A percentile compares a stretch with the other conserved stretches of the same genome.
Evolutionary conservation across 35 echinoderm and acorn worm species (phyloP).

Genomic region (Lytechinus variegatus): DNA sequence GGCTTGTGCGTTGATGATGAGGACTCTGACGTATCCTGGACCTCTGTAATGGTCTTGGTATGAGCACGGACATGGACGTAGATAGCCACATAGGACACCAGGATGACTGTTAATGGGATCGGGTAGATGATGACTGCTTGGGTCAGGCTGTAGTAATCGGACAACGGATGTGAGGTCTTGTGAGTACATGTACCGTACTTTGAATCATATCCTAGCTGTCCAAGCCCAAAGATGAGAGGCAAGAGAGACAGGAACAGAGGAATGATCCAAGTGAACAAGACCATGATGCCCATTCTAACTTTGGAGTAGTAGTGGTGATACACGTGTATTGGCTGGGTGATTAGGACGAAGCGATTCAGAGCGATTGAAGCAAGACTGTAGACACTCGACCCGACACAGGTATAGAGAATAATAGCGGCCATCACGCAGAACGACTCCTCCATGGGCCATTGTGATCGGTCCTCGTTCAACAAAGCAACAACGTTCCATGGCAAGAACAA

Average conservation of each 20-base stretch:
- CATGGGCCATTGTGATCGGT: conserved; percentile 67
- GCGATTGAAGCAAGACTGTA: conserved; percentile 85
- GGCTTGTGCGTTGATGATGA: conserved; percentile 72
- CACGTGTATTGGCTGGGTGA: conserved; percentile 69
- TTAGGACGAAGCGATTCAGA: conserved; percentile 81
- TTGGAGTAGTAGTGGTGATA: conserved; percentile 71
- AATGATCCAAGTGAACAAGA: conserved; percentile 73
- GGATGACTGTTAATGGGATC: conserved; percentile 69
- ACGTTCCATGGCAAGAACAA: conserved; percentile 84
- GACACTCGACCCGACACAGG: conserved; percentile 82
- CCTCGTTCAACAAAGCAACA: conserved; percentile 70
- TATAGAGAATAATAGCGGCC: conserved; percentile 82
- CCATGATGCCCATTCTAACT: conserved; percentile 65
- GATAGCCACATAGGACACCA: conserved; percentile 66
- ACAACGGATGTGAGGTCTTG: conserved; percentile 82
- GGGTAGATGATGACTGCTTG: conserved; percentile 84
- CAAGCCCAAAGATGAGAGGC: conserved; percentile 78
- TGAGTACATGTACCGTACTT: conserved; percentile 91
- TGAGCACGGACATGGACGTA: conserved; percentile 76
- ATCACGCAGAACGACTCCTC: conserved; percentile 65
- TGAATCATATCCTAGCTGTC: conserved; percentile 82
- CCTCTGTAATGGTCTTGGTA: conserved; percentile 81
- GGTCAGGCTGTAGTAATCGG: conserved; percentile 83
- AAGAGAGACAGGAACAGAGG: conserved; percentile 77
- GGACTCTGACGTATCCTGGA: conserved; percentile 76